phyloP scores from a whole-genome alignment of 2,797 vertebrate genomes.

The Pempheris klunzingeri region DNA sequence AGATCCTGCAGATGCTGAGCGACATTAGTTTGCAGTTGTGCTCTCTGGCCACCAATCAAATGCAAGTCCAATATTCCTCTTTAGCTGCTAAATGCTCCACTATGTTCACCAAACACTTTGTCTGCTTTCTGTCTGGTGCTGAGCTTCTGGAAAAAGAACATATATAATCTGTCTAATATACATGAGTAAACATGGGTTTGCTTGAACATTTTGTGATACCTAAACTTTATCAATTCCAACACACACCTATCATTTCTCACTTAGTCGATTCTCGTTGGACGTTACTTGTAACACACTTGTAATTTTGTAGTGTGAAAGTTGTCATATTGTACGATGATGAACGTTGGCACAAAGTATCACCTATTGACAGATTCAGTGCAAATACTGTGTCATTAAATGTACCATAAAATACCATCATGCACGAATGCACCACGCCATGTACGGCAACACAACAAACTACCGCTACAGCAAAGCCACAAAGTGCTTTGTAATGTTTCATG shows the following conservation, averaged over 20 bases:
- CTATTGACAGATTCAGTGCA: constrained; percentile 10
- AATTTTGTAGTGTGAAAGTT: background rate
- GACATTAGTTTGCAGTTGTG: background rate
- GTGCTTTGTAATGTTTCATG: constrained; percentile 32
- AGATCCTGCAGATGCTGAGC: background rate
- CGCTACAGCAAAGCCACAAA: constrained; percentile 35
- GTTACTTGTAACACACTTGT: too few species aligned
- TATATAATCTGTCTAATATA: too few species aligned
- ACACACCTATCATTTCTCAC: background rate
- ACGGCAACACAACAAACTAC: constrained; percentile 11
- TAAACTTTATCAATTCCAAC: background rate
- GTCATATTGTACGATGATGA: background rate
- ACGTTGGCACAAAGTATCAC: background rate
- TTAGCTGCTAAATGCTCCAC: background rate
- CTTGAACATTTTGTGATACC: background rate
- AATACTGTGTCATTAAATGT: constrained; percentile 4
- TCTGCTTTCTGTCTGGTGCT: background rate
- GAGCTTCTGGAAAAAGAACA: too few species aligned
- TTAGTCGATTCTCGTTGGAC: background rate
- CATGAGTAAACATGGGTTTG: too few species aligned
- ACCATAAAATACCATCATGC: constrained; percentile 11
- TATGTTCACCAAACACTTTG: background rate
- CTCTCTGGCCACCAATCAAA: background rate
- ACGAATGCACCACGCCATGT: constrained; percentile 6
- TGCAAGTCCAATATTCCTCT: background rate